Evolutionary conservation across 23 tunicate genomes (phyloP).

Genomic region (Trididemnum clinides): DNA sequence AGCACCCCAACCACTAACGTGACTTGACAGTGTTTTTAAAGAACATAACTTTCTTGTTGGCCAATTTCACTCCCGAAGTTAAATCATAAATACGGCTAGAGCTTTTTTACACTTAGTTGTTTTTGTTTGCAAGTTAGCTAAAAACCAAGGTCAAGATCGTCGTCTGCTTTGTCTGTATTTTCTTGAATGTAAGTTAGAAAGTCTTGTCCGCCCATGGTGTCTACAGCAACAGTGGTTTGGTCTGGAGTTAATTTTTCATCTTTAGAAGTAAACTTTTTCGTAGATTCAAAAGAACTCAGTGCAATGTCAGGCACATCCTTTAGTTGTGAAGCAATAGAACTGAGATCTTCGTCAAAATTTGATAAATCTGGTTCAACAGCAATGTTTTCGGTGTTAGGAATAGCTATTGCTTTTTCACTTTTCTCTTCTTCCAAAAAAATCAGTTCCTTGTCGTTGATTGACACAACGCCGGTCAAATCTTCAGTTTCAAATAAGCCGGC

Average conservation of each 20-base stretch:
- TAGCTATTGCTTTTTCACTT: background rate
- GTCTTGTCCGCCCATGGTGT: conserved; percentile 2
- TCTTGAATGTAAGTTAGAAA: conserved; percentile 26
- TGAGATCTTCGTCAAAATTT: background rate
- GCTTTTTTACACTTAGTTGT: too few species aligned
- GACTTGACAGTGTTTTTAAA: too few species aligned
- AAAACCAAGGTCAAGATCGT: conserved; percentile 34
- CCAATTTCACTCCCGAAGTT: too few species aligned
- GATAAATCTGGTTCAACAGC: background rate
- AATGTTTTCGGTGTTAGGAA: background rate
- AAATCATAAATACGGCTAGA: too few species aligned
- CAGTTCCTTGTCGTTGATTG: background rate
- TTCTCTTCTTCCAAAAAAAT: conserved; percentile 12
- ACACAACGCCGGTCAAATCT: conserved; percentile 19
- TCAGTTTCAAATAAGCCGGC: background rate
- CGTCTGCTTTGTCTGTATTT: conserved; percentile 20
- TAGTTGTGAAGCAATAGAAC: background rate
- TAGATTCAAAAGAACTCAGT: background rate
- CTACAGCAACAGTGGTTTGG: background rate
- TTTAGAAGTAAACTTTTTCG: background rate
- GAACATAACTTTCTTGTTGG: too few species aligned
- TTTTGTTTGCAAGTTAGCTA: too few species aligned
- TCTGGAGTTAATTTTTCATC: background rate
- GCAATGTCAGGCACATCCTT: background rate
- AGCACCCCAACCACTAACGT: too few species aligned